Base-by-base conservation (phyloP, 2,113 vertebrate species). In the Vulpes ferrilata region DNA sequence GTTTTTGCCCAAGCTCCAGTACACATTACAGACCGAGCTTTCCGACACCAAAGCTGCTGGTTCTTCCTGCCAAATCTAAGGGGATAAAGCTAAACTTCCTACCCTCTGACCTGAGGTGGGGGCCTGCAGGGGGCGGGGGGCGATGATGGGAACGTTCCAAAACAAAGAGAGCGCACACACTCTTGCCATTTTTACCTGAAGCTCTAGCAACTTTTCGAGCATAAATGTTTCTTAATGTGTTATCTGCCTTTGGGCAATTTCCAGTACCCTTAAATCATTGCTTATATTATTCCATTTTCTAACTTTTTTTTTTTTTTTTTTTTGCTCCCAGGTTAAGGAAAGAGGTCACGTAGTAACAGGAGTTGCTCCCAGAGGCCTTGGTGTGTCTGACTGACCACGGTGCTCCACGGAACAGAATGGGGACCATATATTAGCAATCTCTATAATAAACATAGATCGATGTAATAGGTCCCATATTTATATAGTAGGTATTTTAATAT, bases 201-300 rank as follows among this genome's bases (percentile, higher is more conserved):
- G 55, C 13, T 93, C 27, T 51, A 51, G 11, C 9, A 87, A 57
- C 82, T 25, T 90, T 85, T 62, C 53, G 0, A 93, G 30, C 11
- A 93, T 60, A 81, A 53, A 74, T 87, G 1, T 90, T n/a, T 74
- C 73, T 81, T 53, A 78, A 64, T 16, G 73, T 87, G 10, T 85
- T 88, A 67, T 65, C 38, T 96, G 20, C 32, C 12, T 88, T 88
- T 59, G 16, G 6, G 17, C 25, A 88, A 7, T 73, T 86, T 76
- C 27, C 7, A 53, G 38, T 53, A 5, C 82, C 48, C n/a, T 84
- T 5, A 59, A 74, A 80, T 74, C 3, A 3, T 20, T 92, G 43
- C 13, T 59, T 71, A 83, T 27, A 13, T 48, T 7, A 43, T 88
- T 22, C 7, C 38, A 11, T 43, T 69, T 88, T 73, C 20, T n/a